Conservation (phyloP, 2,113 vertebrate genomes). For the Empidonax alnorum region DNA sequence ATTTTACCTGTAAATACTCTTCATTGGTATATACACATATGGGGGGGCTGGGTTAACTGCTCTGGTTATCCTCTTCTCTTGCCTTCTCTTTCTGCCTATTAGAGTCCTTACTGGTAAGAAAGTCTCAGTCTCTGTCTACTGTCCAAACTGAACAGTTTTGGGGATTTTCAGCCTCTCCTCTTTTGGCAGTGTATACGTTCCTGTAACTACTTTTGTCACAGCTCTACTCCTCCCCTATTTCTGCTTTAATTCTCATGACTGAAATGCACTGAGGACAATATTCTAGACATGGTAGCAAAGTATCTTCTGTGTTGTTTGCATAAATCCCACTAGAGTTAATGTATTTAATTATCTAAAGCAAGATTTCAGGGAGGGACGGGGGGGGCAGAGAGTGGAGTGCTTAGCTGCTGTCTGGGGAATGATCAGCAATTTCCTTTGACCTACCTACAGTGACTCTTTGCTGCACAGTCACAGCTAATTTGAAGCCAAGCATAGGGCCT, state of each 20-base stretch:
- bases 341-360: neutral
- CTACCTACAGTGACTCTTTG: neutral
- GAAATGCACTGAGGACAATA: neutral
- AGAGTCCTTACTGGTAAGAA: neutral
- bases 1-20: neutral
- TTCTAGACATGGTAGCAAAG: neutral
- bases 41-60: neutral
- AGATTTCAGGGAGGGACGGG: fast-evolving
- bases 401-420: neutral
- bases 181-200: neutral
- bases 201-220: neutral
- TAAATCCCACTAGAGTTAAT: neutral
- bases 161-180: neutral
- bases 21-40: neutral
- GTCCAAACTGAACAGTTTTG: neutral
- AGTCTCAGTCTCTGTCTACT: neutral
- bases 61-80: neutral
- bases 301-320: neutral
- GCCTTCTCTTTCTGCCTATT: neutral
- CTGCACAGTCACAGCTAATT: neutral
- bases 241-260: neutral
- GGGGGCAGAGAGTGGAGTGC: neutral
- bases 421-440: neutral
- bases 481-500: neutral
- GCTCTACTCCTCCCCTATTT: neutral